These are phyloP conservation scores for Nautilus pompilius DNA, from an alignment of 1,140 invertebrate genomes.

Conservation along the genomic window DNA sequence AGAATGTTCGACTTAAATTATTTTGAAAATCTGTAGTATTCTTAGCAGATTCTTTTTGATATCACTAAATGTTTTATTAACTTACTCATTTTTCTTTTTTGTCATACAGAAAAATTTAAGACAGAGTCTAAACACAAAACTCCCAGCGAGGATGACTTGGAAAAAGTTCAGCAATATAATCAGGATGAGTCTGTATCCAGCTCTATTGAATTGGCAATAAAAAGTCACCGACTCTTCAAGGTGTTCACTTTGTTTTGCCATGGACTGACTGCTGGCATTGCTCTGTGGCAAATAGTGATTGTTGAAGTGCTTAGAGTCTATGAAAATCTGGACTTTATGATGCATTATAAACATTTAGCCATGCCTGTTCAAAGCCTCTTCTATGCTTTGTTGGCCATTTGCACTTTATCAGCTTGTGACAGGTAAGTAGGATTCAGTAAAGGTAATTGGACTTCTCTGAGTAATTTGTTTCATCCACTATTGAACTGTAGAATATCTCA, in stretches of 20 bases:
- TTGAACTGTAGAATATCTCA: no score
- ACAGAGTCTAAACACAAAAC: conserved; percentile 35
- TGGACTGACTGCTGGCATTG: conserved; percentile 41
- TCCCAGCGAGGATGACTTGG: conserved; percentile 28
- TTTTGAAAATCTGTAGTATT: background rate
- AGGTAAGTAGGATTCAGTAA: conserved; percentile 29
- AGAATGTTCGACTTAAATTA: no score
- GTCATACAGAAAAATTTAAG: conserved; percentile 44
- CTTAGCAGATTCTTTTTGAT: background rate
- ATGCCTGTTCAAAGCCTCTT: conserved; percentile 42
- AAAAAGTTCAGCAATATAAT: conserved; percentile 19
- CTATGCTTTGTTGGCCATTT: conserved; percentile 40
- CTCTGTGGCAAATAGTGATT: conserved; percentile 41
- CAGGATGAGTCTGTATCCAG: conserved; percentile 22
- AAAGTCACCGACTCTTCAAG: conserved; percentile 31
- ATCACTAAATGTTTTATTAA: background rate
- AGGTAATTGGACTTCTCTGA: no score
- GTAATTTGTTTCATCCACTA: no score
- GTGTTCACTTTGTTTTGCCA: conserved; percentile 41
- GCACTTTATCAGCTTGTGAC: conserved; percentile 41
- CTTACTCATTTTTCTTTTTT: conserved; percentile 3
- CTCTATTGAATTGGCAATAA: conserved; percentile 41
- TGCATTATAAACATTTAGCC: conserved; percentile 36
- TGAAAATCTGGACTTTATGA: conserved; percentile 31
- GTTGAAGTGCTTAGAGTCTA: conserved; percentile 29